Conservation (phyloP, 1,140 invertebrate species). For the Eupeodes corollae region DNA sequence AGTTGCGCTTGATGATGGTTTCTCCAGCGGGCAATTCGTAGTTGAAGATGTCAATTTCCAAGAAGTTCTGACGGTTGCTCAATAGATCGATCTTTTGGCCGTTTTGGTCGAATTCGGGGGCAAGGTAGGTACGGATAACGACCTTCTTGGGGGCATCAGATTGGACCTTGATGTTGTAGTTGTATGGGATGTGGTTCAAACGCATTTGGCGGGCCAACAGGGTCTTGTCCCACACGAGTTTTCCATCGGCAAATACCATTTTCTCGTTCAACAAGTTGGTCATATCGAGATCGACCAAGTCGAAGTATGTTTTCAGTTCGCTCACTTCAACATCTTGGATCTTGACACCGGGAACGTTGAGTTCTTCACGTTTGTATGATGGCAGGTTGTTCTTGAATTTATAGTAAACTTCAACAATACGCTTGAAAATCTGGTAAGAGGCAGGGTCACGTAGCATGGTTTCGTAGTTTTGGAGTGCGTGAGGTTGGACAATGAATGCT, state of each 20-base stretch:
- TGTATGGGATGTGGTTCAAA: constrained; percentile 56
- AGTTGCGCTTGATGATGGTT: constrained; percentile 26
- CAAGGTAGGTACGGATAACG: constrained; percentile 46
- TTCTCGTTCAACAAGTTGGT: constrained; percentile 49
- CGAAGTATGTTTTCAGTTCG: constrained; percentile 58
- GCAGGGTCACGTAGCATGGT: constrained; percentile 53
- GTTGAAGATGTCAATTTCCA: constrained; percentile 32
- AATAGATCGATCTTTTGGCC: constrained; percentile 32
- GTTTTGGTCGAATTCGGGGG: constrained; percentile 45
- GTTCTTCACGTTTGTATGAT: constrained; percentile 41
- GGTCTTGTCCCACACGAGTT: constrained; percentile 7
- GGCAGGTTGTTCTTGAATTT: constrained; percentile 43
- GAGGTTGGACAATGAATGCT: constrained; percentile 39
- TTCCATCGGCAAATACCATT: constrained; percentile 2
- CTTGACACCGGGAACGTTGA: constrained; percentile 48
- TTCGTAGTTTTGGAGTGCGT: constrained; percentile 37
- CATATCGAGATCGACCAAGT: constrained; percentile 55
- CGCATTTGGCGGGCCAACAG: constrained; percentile 38
- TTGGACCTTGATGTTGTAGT: constrained; percentile 42
- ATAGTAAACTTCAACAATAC: constrained; percentile 47
- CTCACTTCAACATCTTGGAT: constrained; percentile 51
- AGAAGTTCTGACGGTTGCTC: constrained; percentile 34
- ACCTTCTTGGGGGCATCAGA: constrained; percentile 40
- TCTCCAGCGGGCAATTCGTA: constrained; percentile 23
- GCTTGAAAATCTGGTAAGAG: constrained; percentile 53